Conservation (phyloP, 2,113 vertebrate species). For the Anguilla japonica region DNA sequence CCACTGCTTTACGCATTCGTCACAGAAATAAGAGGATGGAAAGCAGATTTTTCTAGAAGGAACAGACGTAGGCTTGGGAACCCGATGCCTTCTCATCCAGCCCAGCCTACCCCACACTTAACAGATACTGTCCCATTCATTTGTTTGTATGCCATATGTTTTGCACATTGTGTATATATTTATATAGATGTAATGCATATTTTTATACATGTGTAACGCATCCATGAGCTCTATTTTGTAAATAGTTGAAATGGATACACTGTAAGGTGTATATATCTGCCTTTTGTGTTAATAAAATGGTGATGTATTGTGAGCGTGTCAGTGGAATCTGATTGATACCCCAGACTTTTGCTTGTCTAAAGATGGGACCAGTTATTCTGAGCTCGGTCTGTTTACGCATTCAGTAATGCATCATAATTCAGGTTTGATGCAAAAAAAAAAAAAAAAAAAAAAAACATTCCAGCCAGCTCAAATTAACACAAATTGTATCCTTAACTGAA, state of each 20-base stretch:
- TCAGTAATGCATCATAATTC: conserved; percentile 29
- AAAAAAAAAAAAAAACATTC: conserved; percentile 6
- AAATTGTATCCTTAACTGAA: too few relatives aligned
- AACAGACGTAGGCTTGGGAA: neutral
- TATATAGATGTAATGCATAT: conserved; percentile 96
- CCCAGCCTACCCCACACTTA: neutral
- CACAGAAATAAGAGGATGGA: neutral
- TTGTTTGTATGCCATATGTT: conserved; percentile 88
- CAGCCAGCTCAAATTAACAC: too few relatives aligned
- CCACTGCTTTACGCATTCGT: neutral
- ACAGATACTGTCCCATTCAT: conserved; percentile 46
- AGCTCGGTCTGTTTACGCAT: neutral
- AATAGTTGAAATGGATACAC: conserved; percentile 86
- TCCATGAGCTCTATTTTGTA: conserved; percentile 91
- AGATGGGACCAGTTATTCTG: too few relatives aligned
- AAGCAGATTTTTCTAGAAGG: neutral
- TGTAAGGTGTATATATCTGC: conserved; percentile 74
- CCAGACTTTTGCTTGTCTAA: neutral
- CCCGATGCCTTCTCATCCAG: neutral
- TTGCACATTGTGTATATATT: conserved; percentile 99
- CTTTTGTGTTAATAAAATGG: conserved; percentile 70
- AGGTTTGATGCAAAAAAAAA: neutral
- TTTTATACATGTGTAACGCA: conserved; percentile 95
- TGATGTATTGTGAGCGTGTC: conserved; percentile 65
- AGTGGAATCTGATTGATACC: conserved; percentile 37